Base-by-base conservation (phyloP, 1,140 invertebrate species). In the Phocides pigmalion region DNA sequence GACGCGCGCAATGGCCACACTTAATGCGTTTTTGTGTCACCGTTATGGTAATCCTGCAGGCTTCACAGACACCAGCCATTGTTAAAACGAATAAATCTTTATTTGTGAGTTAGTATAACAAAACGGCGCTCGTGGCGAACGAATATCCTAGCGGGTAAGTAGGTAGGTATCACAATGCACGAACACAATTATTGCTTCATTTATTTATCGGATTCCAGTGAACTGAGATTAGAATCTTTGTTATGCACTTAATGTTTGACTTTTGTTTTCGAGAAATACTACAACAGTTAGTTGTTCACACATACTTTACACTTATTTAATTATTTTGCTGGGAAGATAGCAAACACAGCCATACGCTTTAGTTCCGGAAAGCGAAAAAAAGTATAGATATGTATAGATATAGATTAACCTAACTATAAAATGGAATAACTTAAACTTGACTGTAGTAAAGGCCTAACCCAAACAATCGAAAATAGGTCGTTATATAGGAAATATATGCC, bases 1-100 rank as follows among this genome's bases (percentile, higher is more conserved):
- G 15, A n/a, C 49, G 28, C 19, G 15, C 17, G 49, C 49, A 51
- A 1, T 35, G 15, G 0, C 25, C 12, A 51, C 49, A 51, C 25
- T 35, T 35, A 32, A 51, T 51, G 16, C 28, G 25, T 9, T 51
- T 51, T 51, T 51, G 28, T 32, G 25, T 51, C 4, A 51, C 49
- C 9, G 25, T 51, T 32, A 51, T 51, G 16, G 0, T 35, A 32
- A 4, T n/a, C 17, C 12, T 51, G 15, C 49, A 51, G 12, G 25
- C 28, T 2, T 51, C 49, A 35, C 49, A 51, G 2, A 11, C 14
- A 35, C 49, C 49, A 15, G 28, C 49, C 49, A 35, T 51, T 19
- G 35, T 39, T 2, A 39, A 39, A 39, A 28, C 6, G 5, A 6
- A 4, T 8, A 28, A 6, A 8, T 28, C 25, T 28, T 28, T 28